Evolutionary conservation across 2,797 vertebrate species (phyloP), one percentile per base, ranked within the genome.

Genomic region (Distichodus sexfasciatus): DNA sequence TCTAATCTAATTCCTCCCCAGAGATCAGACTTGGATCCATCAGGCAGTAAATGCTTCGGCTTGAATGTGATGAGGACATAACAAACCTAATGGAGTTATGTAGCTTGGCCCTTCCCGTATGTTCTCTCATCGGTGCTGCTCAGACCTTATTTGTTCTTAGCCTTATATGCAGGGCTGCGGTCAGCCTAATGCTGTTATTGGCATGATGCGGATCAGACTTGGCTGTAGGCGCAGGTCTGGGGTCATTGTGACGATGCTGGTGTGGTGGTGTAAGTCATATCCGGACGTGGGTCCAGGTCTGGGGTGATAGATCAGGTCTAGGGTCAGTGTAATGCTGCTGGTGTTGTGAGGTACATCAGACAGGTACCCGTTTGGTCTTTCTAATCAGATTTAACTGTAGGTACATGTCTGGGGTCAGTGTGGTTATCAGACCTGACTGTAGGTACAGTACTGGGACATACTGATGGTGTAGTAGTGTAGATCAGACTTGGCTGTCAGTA

Each of bases 11-110:
- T 75, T 60, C 46, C 35, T 19, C 19, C 48, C 47, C 28, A 17
- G 38, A 43, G 57, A 43, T 41, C 17, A 33, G 41, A 28, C 11
- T 33, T 55, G 71, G 47, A 35, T 23, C 19, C 50, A 69, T 76
- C 61, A 36, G 31, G 41, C 51, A 9, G 35, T 44, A 35, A 55
- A 51, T 69, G 48, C 60, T 35, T 71, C 31, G 44, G 58, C 58
- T 46, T 19, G 60, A 61, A 66, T 70, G 72, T 60, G 46, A 44
- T 66, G 48, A 65, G 59, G n/a, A 67, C 48, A 74, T 74, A 66
- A 62, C 48, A 48, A 36, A 58, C 44, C 29, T 63, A 70, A 53
- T 70, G 58, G 58, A 43, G 65, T 64, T 50, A 64, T 55, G 43
- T 35, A 33, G 11, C 38, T 38, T 68, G 36, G 48, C 21, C 60